phyloP scores from a whole-genome alignment of 2,113 vertebrate genomes.

The Ramphastos sulfuratus region DNA sequence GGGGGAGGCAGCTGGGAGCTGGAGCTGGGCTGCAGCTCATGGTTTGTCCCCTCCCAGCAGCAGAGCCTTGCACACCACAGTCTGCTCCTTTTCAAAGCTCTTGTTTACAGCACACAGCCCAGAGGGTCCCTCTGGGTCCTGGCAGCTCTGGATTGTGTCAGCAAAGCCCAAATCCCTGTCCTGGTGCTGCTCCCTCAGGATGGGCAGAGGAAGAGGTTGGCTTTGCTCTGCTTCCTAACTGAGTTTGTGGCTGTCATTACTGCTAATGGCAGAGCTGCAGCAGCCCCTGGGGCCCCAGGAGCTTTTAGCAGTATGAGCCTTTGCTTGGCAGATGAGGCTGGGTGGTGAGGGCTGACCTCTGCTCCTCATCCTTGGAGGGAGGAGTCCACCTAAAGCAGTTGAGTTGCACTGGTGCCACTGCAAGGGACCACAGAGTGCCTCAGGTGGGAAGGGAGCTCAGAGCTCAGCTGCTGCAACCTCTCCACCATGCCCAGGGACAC shows the following conservation, averaged over 20 bases:
- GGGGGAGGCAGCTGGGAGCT: background rate
- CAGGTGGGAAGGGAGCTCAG: no score
- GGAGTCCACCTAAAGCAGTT: background rate
- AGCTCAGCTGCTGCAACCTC: no score
- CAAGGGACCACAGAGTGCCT: background rate
- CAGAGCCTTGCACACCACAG: background rate
- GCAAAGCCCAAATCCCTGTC: background rate
- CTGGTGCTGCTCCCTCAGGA: background rate
- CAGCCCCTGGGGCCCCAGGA: background rate
- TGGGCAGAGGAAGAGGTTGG: constrained; percentile 14
- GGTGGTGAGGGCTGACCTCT: background rate
- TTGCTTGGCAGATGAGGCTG: background rate
- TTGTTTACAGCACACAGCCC: constrained; percentile 7
- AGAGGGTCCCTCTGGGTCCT: constrained; percentile 38
- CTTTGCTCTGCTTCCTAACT: background rate
- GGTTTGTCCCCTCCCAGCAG: constrained; percentile 16
- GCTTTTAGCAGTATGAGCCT: background rate
- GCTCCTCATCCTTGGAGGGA: background rate
- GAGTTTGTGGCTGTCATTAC: background rate
- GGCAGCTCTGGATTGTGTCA: constrained; percentile 56
- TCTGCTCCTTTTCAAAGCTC: constrained; percentile 56
- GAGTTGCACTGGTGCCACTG: background rate
- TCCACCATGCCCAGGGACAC: no score
- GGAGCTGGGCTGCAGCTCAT: background rate
- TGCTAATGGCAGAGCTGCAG: background rate